phyloP scores from a whole-genome alignment of 2,113 vertebrate species.

The Dasyurus viverrinus region DNA sequence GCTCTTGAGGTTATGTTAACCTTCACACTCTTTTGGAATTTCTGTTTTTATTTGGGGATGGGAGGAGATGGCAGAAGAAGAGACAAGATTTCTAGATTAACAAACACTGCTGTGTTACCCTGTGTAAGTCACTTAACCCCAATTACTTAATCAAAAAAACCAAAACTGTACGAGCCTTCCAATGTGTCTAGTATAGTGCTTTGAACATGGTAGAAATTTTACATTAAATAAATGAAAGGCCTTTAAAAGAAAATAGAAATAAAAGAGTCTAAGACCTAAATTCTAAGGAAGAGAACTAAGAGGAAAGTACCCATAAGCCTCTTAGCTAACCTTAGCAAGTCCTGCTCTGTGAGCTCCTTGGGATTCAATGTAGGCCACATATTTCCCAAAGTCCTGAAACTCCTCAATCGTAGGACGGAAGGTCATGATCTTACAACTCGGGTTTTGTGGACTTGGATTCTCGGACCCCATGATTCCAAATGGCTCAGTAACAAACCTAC shows the following conservation, averaged over 20 bases:
- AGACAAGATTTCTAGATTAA: not conserved
- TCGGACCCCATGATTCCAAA: constrained; percentile 85
- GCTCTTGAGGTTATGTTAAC: not conserved
- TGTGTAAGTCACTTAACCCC: no score
- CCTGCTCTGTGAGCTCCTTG: constrained; percentile 96
- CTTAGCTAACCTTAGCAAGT: constrained; percentile 92
- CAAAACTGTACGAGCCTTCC: not conserved
- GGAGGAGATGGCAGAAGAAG: not conserved
- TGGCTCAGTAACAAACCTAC: constrained; percentile 29
- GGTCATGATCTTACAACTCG: constrained; percentile 97
- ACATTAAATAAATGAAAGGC: fast-evolving
- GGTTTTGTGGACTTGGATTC: constrained; percentile 86
- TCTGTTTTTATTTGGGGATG: not conserved
- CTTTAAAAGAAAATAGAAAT: not conserved
- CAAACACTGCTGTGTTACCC: not conserved
- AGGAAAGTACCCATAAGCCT: not conserved
- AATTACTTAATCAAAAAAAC: no score
- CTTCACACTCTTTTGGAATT: not conserved
- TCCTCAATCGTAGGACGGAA: constrained; percentile 96
- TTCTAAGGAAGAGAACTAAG: fast-evolving
- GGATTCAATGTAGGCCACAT: constrained; percentile 94
- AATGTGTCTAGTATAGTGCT: not conserved
- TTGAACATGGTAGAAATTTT: no score
- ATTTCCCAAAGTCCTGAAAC: constrained; percentile 94
- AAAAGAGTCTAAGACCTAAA: not conserved